Evolutionary conservation across 2,888 invertebrate genomes (phyloP).

Genomic region (Xylota sylvarum): DNA sequence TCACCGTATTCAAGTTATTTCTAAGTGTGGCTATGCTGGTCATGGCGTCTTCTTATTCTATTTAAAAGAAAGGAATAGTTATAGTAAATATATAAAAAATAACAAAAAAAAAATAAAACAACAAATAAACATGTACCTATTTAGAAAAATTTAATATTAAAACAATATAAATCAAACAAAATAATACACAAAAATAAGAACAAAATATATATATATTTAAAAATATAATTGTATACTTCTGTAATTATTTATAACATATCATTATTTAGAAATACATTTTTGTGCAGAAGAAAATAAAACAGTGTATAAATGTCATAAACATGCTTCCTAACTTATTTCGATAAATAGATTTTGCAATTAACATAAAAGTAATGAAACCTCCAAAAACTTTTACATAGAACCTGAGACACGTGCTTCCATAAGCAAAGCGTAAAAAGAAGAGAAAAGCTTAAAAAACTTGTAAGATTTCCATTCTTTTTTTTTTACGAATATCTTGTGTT

Average conservation of each 20-base stretch:
- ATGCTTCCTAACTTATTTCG: neutral
- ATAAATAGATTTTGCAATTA: no score
- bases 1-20: constrained; percentile 65
- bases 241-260: constrained; percentile 71
- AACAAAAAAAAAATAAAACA: constrained; percentile 41
- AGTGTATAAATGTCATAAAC: constrained; percentile 40
- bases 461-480: no score
- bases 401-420: no score
- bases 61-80: constrained; percentile 62
- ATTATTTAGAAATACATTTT: constrained; percentile 76
- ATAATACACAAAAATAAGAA: constrained; percentile 50
- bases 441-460: no score
- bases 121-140: constrained; percentile 70
- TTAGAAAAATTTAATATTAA: constrained; percentile 73
- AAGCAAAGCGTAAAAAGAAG: no score
- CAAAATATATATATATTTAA: constrained; percentile 54
- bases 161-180: constrained; percentile 40
- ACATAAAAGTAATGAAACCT: no score
- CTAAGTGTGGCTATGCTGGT: constrained; percentile 77
- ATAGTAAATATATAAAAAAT: constrained; percentile 60
- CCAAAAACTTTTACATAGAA: no score
- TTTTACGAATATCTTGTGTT: no score
- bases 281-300: constrained; percentile 71
- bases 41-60: constrained; percentile 75
- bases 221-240: constrained; percentile 71